Conservation (phyloP, 2,113 vertebrate genomes). For the Sterrhoptilus dennistouni region DNA sequence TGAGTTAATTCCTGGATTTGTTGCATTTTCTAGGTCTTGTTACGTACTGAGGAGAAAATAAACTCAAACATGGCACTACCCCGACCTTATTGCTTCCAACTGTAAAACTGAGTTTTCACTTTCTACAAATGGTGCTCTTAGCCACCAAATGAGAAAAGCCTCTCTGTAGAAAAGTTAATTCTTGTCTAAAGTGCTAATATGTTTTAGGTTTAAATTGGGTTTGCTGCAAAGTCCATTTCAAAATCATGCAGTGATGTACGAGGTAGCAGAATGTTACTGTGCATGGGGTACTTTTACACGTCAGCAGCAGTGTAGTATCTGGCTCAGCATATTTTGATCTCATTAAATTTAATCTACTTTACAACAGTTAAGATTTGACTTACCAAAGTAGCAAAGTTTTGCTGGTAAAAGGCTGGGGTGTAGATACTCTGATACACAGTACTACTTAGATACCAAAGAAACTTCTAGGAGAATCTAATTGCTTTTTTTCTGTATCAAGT, state of each 20-base stretch:
- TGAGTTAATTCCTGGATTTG: accelerated
- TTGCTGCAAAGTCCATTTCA: neutral
- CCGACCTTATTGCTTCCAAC: neutral
- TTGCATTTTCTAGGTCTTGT: neutral
- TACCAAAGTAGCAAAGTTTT: neutral
- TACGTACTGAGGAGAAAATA: neutral
- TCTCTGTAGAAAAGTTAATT: neutral
- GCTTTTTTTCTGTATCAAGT: neutral
- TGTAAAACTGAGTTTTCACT: neutral
- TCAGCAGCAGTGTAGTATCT: neutral
- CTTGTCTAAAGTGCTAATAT: neutral
- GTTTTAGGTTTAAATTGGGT: neutral
- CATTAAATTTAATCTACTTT: neutral
- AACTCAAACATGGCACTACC: neutral
- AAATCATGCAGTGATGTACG: neutral
- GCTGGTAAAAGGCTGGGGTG: neutral
- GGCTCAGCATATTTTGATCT: neutral
- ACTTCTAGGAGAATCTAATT: neutral
- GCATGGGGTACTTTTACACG: neutral
- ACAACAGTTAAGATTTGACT: neutral
- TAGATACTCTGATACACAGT: neutral
- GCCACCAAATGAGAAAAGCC: neutral
- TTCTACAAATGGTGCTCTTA: neutral
- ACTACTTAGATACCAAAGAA: neutral
- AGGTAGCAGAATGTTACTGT: neutral